Evolutionary conservation across 2,113 vertebrate species (phyloP).

Genomic region (Electrona antarctica): DNA sequence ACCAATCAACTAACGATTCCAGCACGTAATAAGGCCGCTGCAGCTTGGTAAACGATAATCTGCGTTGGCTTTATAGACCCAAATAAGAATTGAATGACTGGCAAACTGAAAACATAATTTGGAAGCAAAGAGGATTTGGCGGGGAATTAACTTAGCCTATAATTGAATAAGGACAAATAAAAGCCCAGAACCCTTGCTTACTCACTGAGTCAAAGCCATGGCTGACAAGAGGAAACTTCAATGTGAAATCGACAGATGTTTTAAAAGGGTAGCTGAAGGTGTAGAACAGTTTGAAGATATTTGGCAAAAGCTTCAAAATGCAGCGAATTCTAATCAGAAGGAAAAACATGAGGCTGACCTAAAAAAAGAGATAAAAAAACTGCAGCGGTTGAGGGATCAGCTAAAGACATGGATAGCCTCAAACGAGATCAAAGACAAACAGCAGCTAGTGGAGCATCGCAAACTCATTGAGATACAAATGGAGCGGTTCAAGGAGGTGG

Average conservation of each 20-base stretch:
- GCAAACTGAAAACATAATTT: conserved; percentile 79
- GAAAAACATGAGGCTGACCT: conserved; percentile 96
- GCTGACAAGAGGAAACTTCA: conserved; percentile 97
- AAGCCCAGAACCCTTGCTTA: conserved; percentile 62
- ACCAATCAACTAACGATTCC: no score
- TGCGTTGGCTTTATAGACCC: no score
- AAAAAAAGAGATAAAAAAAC: conserved; percentile 97
- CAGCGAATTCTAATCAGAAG: conserved; percentile 95
- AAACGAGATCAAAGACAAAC: conserved; percentile 96
- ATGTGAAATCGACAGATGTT: conserved; percentile 96
- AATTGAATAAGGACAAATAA: conserved; percentile 75
- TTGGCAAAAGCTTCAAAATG: conserved; percentile 97
- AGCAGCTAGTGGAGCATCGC: conserved; percentile 94
- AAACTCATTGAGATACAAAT: conserved; percentile 98
- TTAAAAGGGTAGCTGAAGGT: conserved; percentile 95
- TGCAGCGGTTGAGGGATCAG: conserved; percentile 95
- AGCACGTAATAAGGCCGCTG: no score
- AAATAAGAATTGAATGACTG: conserved; percentile 13
- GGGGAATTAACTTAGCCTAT: conserved; percentile 71
- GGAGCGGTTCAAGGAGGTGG: conserved; percentile 95
- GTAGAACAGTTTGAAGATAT: conserved; percentile 97
- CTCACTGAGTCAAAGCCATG: conserved; percentile 91
- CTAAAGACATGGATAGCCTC: conserved; percentile 97
- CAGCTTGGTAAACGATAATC: no score
- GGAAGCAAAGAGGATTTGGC: conserved; percentile 75